phyloP scores from a whole-genome alignment of 2,888 invertebrate genomes.

The Erebia epiphron region DNA sequence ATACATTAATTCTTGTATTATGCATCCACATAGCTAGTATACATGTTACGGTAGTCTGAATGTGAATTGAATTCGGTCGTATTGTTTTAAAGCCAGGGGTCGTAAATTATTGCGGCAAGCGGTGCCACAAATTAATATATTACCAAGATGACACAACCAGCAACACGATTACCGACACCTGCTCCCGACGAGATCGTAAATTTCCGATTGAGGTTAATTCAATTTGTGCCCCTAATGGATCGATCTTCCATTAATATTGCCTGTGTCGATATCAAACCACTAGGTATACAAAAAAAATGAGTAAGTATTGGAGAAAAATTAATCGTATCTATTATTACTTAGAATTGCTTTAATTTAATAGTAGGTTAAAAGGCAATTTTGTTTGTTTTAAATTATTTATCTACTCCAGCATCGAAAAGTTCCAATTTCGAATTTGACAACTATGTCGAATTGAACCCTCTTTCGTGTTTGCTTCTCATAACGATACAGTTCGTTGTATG shows the following conservation, averaged over 20 bases:
- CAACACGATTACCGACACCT: constrained; percentile 32
- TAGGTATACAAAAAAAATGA: constrained; percentile 2
- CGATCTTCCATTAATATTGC: constrained; percentile 23
- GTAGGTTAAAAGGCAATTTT: too few relatives aligned
- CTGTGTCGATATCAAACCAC: constrained; percentile 5
- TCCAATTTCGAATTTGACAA: too few relatives aligned
- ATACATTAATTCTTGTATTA: too few relatives aligned
- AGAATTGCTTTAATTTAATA: too few relatives aligned
- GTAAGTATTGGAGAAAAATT: not conserved
- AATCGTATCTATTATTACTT: too few relatives aligned
- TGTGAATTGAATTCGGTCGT: not conserved
- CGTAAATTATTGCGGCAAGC: not conserved
- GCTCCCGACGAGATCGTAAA: constrained; percentile 31
- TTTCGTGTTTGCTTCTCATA: too few relatives aligned
- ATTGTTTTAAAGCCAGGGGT: constrained; percentile 4
- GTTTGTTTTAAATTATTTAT: too few relatives aligned
- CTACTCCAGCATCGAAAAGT: too few relatives aligned
- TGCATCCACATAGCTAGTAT: too few relatives aligned
- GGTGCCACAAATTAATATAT: constrained; percentile 26
- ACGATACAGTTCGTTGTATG: too few relatives aligned
- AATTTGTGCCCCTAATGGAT: constrained; percentile 30
- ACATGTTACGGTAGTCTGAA: not conserved
- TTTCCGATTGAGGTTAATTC: constrained; percentile 36
- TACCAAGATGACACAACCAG: constrained; percentile 25
- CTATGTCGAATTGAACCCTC: too few relatives aligned